A percentile compares a stretch with the other conserved stretches of the same genome.
Conservation (phyloP, 2,797 vertebrate genomes). For the Coregonus ussuriensis region DNA sequence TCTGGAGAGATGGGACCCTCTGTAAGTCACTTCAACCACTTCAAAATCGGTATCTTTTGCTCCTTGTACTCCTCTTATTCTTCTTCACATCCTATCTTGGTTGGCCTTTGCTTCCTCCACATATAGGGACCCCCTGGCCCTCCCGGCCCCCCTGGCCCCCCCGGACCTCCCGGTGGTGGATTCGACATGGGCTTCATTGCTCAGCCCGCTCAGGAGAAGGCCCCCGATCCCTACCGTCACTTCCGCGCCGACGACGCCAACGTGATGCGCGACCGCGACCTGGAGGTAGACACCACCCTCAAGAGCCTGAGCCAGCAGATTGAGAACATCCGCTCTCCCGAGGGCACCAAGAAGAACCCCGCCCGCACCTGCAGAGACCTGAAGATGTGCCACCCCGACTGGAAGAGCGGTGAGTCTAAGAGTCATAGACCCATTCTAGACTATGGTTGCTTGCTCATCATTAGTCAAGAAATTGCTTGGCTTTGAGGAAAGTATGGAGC, state of each 20-base stretch:
- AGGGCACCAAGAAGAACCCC: conserved; percentile 96
- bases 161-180: conserved; percentile 89
- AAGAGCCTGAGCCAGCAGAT: conserved; percentile 99
- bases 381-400: conserved; percentile 98
- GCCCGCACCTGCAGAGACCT: conserved; percentile 98
- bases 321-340: conserved; percentile 96
- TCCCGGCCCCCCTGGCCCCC: conserved; percentile 89
- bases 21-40: conserved; percentile 72
- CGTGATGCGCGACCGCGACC: conserved; percentile 92
- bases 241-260: conserved; percentile 95
- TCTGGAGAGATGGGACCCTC: conserved; percentile 90
- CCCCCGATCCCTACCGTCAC: conserved; percentile 87
- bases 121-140: conserved; percentile 89
- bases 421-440: neutral
- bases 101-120: neutral
- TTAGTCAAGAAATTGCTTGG: neutral
- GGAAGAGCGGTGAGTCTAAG: conserved; percentile 89
- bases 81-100: neutral
- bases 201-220: conserved; percentile 91
- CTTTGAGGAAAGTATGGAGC: neutral
- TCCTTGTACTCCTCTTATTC: conserved; percentile 11
- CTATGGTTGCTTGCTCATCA: no score
- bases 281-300: conserved; percentile 96
- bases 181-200: conserved; percentile 94
- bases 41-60: neutral